phyloP scores from a whole-genome alignment of 2,888 invertebrate species.

The Saturnia pavonia region DNA sequence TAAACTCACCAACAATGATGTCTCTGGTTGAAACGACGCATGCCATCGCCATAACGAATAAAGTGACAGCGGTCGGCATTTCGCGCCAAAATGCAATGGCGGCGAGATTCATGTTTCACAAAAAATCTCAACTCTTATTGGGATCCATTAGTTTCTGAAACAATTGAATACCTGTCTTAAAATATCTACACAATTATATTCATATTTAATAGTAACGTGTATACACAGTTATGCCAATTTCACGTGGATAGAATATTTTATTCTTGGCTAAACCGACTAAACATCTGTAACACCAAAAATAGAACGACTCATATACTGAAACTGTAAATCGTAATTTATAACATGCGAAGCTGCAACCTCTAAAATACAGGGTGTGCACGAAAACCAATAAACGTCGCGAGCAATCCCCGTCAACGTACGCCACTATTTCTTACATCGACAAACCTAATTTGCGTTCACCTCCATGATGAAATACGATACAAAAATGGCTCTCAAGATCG shows the following conservation, averaged over 20 bases:
- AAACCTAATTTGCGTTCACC: background rate
- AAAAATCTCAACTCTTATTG: conserved; percentile 62
- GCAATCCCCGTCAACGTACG: background rate
- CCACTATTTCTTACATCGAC: background rate
- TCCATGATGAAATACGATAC: conserved; percentile 6
- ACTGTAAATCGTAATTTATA: conserved; percentile 49
- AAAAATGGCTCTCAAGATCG: conserved; percentile 4
- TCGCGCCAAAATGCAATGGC: conserved; percentile 71
- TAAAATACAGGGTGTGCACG: conserved; percentile 62
- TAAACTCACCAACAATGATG: conserved; percentile 67
- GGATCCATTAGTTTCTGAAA: conserved; percentile 79
- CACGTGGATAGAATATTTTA: too few species aligned
- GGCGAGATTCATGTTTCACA: conserved; percentile 67
- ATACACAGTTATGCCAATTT: background rate
- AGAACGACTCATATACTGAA: conserved; percentile 49
- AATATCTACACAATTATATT: background rate
- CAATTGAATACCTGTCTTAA: conserved; percentile 40
- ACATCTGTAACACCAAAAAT: conserved; percentile 63
- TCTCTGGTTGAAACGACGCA: conserved; percentile 65
- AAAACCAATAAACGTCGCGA: conserved; percentile 35
- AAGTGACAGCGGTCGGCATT: conserved; percentile 65
- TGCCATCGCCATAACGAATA: conserved; percentile 55
- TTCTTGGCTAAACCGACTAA: conserved; percentile 25
- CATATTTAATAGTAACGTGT: background rate
- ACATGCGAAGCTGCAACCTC: conserved; percentile 47